These are phyloP conservation scores for Acromyrmex heyeri DNA, from an alignment of 1,140 invertebrate species.

Conservation along the genomic window DNA sequence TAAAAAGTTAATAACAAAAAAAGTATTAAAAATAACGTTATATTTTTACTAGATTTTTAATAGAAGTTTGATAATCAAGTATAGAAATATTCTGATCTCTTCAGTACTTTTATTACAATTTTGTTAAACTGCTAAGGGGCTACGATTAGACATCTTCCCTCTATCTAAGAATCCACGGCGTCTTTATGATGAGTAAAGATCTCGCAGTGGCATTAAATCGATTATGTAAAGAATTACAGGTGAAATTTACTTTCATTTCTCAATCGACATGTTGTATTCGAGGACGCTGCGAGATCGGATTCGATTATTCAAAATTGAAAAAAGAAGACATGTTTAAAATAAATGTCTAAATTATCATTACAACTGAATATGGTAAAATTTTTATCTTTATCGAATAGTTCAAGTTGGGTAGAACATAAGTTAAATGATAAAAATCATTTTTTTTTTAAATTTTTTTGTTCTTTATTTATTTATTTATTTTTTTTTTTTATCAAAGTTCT, in stretches of 20 bases:
- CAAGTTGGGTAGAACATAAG: background rate
- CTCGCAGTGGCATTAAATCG: background rate
- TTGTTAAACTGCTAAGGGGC: too few species aligned
- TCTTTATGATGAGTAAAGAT: background rate
- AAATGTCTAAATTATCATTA: background rate
- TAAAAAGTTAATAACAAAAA: too few species aligned
- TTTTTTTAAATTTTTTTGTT: background rate
- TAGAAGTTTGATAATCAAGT: too few species aligned
- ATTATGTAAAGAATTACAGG: slow-evolving; percentile 66
- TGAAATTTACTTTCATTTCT: slow-evolving; percentile 79
- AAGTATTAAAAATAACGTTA: too few species aligned
- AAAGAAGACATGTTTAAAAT: background rate
- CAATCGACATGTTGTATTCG: background rate
- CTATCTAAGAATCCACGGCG: background rate
- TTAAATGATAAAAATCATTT: background rate
- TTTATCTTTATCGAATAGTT: background rate
- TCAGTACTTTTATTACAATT: too few species aligned
- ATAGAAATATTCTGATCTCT: too few species aligned
- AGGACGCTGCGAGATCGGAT: slow-evolving; percentile 1
- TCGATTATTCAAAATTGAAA: background rate
- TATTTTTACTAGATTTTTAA: too few species aligned
- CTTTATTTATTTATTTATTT: background rate
- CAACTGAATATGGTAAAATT: background rate
- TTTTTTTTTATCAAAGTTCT: background rate
- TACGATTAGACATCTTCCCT: too few species aligned